Percentiles rank a stretch among this genome's conserved stretches.
phyloP scores from a whole-genome alignment of 2,113 vertebrate species.

The Puma concolor region DNA sequence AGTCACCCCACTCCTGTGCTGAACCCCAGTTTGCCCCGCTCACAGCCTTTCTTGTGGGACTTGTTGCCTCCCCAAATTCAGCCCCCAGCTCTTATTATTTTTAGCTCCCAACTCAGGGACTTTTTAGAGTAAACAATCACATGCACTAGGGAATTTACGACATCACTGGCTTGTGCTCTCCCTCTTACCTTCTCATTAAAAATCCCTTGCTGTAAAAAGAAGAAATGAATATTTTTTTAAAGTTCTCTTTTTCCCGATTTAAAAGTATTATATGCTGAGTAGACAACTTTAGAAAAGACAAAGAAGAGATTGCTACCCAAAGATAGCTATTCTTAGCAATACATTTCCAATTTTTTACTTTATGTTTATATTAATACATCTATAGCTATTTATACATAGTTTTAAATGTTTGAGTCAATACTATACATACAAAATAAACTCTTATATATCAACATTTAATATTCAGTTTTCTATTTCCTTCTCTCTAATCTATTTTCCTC shows the following conservation, averaged over 20 bases:
- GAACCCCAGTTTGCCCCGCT: background rate
- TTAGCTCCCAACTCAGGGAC: slow-evolving; percentile 45
- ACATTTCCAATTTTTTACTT: background rate
- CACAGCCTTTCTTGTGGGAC: background rate
- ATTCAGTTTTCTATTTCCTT: background rate
- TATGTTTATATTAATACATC: background rate
- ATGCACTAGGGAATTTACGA: slow-evolving; percentile 10
- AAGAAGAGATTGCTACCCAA: background rate
- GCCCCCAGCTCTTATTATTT: slow-evolving; percentile 34
- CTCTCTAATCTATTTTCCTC: background rate
- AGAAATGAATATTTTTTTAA: background rate
- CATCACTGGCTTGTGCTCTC: background rate
- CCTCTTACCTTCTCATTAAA: background rate
- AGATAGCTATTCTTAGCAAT: background rate
- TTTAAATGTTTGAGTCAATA: background rate
- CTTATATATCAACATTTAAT: background rate
- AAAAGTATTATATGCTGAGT: background rate
- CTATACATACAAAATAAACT: background rate
- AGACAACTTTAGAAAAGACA: slow-evolving; percentile 1
- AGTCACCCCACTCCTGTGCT: background rate
- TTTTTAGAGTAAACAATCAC: slow-evolving; percentile 32
- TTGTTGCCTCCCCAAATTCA: background rate
- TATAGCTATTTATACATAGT: background rate
- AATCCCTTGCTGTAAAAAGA: slow-evolving; percentile 1
- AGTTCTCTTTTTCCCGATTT: background rate